These are phyloP conservation scores for Epicampocera succincta DNA, from an alignment of 2,888 invertebrate genomes.

Conservation along the genomic window DNA sequence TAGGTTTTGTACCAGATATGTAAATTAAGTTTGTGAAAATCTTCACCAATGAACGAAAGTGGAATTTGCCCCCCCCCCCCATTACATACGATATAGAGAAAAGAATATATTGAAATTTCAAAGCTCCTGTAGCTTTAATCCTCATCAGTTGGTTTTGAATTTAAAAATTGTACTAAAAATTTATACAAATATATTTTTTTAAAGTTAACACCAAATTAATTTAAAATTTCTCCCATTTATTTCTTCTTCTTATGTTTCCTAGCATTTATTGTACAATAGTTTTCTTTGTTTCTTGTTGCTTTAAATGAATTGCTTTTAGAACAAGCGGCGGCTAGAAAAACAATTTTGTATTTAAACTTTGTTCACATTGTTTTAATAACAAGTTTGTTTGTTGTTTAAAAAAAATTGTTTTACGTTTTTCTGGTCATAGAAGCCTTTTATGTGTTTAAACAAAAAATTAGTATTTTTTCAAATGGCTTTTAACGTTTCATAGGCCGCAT, in stretches of 20 bases:
- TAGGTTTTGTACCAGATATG: no score
- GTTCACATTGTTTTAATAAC: slow-evolving; percentile 54
- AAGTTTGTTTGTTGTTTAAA: slow-evolving; percentile 52
- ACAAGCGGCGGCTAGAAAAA: slow-evolving; percentile 3
- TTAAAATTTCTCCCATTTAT: background rate
- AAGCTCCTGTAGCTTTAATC: no score
- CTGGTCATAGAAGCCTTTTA: slow-evolving; percentile 58
- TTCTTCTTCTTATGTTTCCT: background rate
- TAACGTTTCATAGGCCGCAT: slow-evolving; percentile 56
- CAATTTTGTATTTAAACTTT: slow-evolving; percentile 49
- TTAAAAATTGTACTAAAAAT: no score
- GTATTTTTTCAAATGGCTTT: slow-evolving; percentile 51
- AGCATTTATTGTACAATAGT: slow-evolving; percentile 10
- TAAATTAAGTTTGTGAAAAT: no score
- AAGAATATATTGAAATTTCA: no score
- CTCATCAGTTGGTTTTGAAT: no score
- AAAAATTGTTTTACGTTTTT: slow-evolving; percentile 32
- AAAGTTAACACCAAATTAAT: background rate
- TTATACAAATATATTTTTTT: background rate
- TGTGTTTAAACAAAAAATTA: slow-evolving; percentile 42
- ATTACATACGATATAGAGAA: no score
- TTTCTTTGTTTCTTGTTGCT: slow-evolving; percentile 12
- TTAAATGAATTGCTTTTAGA: slow-evolving; percentile 12
- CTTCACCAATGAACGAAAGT: no score
- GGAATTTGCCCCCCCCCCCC: no score